Evolutionary conservation across 2,888 invertebrate genomes (phyloP), one percentile per base, ranked within the genome.

Genomic region (Cheilosia vernalis): DNA sequence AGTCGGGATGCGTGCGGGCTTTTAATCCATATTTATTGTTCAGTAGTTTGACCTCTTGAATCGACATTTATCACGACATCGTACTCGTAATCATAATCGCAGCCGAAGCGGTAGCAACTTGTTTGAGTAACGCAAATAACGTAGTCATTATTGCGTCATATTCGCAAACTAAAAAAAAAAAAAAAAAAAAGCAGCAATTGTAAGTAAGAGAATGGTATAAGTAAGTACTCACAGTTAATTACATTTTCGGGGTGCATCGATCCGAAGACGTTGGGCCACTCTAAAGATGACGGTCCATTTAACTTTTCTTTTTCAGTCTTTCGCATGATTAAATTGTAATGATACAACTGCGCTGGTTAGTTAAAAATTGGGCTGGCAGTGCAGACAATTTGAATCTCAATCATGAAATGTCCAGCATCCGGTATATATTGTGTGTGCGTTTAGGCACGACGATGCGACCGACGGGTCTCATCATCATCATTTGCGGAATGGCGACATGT

Each of bases 341-440:
- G 63, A 78, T 33, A 78, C 61, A 69, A 61, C 49, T 33, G 53
- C 5, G 7, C 27, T 21, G 78, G 70, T 49, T 70, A 56, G 78
- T 70, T 64, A 24, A 55, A 64, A 63, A 72, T 78, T 78, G 78
- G 72, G 55, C 63, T 44, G 49, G 49, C 63, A 78, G 17, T 42
- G 55, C 56, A 78, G 42, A 40, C 72, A 78, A 70, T 70, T 69
- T 78, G 55, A 70, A 70, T 56, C 55, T 73, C 49, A 63, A 74
- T 53, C 61, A 78, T 78, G 49, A 70, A 70, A 70, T 70, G 58
- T n/a, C 70, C 61, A 78, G 24, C 77, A 78, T 78, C 77, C 77
- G 70, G 61, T 69, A 30, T 58, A 27, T 30, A 13, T 49, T 40
- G 37, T 66, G 49, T 51, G 33, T 53, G 19, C 33, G n/a, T 63